phyloP scores from a whole-genome alignment of 1,140 invertebrate genomes.

The Drosophila virilis region DNA sequence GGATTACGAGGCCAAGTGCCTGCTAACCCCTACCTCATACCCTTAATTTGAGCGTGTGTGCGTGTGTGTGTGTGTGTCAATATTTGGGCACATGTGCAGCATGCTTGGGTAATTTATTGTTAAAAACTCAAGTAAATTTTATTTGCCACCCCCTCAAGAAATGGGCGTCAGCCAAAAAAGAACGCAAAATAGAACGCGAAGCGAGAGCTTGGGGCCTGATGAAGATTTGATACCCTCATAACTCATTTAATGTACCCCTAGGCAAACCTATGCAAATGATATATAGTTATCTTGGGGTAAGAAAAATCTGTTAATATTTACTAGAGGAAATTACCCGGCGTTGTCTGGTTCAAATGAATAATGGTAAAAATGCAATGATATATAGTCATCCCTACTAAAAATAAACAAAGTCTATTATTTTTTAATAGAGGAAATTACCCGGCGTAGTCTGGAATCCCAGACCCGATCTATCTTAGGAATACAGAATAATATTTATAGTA shows the following conservation, averaged over 20 bases:
- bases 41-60: not conserved
- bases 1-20: constrained; percentile 62
- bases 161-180: not conserved
- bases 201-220: not conserved
- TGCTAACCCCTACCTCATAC: not conserved
- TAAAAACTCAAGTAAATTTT: constrained; percentile 64
- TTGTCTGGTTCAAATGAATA: no score
- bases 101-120: constrained; percentile 63
- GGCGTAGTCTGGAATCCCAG: no score
- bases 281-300: not conserved
- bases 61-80: constrained; percentile 36
- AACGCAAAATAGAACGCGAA: constrained; percentile 21
- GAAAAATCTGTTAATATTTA: no score
- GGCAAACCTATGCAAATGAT: not conserved
- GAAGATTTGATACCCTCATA: constrained; percentile 12
- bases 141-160: constrained; percentile 39
- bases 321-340: no score
- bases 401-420: no score
- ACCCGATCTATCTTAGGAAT: no score
- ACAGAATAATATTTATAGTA: no score
- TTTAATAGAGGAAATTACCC: no score
- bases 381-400: no score
- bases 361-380: no score
- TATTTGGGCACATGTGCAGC: constrained; percentile 60
- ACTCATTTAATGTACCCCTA: constrained; percentile 5